phyloP scores from a whole-genome alignment of 2,797 vertebrate species.

The Eulemur rubriventer region DNA sequence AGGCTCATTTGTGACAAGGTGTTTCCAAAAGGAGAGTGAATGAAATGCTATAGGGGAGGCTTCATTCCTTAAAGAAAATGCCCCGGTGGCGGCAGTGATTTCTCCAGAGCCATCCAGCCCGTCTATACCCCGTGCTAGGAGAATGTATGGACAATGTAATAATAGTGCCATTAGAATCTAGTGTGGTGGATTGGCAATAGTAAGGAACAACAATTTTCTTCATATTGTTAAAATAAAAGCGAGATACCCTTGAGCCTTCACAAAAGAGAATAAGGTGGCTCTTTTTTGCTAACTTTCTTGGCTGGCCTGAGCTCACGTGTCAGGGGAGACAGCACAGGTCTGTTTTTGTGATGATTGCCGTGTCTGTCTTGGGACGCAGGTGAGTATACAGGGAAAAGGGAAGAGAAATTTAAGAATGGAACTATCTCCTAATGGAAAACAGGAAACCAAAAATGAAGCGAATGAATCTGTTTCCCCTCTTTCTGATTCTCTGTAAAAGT shows the following conservation, averaged over 20 bases:
- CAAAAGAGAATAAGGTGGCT: background rate
- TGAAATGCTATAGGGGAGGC: background rate
- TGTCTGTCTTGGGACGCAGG: background rate
- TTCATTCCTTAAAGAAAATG: background rate
- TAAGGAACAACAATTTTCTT: background rate
- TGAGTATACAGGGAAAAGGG: background rate
- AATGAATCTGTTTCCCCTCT: background rate
- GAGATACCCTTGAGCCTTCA: background rate
- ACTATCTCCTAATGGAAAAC: background rate
- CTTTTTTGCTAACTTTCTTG: background rate
- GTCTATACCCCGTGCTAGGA: background rate
- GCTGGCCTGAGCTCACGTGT: background rate
- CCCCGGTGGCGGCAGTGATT: background rate
- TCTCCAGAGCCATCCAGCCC: background rate
- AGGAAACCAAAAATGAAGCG: background rate
- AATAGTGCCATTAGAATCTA: background rate
- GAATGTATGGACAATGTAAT: background rate
- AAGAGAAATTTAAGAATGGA: background rate
- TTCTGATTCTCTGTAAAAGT: background rate
- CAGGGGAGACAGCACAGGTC: background rate
- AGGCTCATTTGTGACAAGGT: background rate
- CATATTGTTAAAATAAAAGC: background rate
- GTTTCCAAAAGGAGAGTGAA: conserved; percentile 28
- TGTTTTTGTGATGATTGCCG: background rate
- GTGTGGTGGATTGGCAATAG: too few species aligned